phyloP scores from a whole-genome alignment of 37 sponge, comb jelly and placozoan genomes.

The Ianthella basta region DNA sequence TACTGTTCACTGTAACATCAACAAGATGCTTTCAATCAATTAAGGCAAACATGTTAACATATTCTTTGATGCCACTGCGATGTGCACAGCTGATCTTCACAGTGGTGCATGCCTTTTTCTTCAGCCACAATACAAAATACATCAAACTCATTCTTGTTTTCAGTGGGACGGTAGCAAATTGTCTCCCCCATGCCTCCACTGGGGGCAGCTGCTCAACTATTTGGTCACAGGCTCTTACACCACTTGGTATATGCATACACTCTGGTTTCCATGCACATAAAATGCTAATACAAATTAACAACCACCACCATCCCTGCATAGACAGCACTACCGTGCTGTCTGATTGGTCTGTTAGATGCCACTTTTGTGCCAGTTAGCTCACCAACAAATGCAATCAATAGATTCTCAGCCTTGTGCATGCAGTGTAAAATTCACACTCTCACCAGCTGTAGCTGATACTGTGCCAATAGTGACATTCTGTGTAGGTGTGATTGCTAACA shows the following conservation, averaged over 20 bases:
- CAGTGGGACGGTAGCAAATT: conserved; percentile 41
- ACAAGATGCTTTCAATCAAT: conserved; percentile 6
- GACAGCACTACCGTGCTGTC: too few species aligned
- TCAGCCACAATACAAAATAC: conserved; percentile 40
- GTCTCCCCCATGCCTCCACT: conserved; percentile 58
- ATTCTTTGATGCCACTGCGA: too few species aligned
- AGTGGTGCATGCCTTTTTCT: conserved; percentile 29
- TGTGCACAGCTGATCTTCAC: conserved; percentile 30
- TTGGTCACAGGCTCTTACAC: conserved; percentile 47
- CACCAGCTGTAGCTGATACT: too few species aligned
- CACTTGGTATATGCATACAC: conserved; percentile 30
- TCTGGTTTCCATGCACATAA: too few species aligned
- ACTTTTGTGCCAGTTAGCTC: conserved; percentile 41
- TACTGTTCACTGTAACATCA: background rate
- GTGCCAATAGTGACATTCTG: too few species aligned
- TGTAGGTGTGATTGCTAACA: background rate
- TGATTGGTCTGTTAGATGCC: conserved; percentile 38
- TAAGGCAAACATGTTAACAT: conserved; percentile 34
- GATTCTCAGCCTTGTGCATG: too few species aligned
- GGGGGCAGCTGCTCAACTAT: conserved; percentile 56
- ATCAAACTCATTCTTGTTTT: conserved; percentile 29
- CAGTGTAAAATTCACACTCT: too few species aligned
- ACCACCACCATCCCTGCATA: too few species aligned
- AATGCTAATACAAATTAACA: too few species aligned
- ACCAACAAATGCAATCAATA: background rate